Evolutionary conservation across 2,113 vertebrate genomes (phyloP).

Genomic region (Jacana jacana): DNA sequence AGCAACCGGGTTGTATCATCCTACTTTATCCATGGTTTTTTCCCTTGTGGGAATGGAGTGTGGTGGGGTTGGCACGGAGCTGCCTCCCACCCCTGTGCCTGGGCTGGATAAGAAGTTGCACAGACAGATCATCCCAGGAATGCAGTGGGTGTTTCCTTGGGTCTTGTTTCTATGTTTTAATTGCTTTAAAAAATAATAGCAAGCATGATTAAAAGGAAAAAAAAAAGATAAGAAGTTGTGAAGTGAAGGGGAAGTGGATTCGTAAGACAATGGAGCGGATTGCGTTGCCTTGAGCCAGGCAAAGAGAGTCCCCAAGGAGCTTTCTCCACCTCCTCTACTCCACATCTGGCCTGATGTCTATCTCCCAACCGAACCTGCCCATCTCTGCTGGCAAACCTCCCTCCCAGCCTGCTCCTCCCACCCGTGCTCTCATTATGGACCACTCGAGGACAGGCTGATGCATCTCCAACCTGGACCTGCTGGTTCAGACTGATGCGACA

Average conservation of each 20-base stretch:
- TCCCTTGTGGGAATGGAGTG: slow-evolving; percentile 7
- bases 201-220: background rate
- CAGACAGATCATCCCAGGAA: slow-evolving; percentile 57
- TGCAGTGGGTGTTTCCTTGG: slow-evolving; percentile 55
- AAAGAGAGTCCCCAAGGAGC: background rate
- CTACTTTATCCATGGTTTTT: background rate
- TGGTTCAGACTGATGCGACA: background rate
- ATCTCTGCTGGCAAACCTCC: background rate
- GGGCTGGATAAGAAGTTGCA: too few relatives aligned
- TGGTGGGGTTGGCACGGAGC: slow-evolving; percentile 11
- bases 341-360: background rate
- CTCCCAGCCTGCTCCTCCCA: background rate
- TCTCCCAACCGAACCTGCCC: background rate
- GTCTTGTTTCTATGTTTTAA: slow-evolving; percentile 40
- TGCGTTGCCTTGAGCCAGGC: background rate
- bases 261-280: background rate
- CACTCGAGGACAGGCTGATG: background rate
- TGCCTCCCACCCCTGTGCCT: slow-evolving; percentile 46
- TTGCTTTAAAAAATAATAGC: slow-evolving; percentile 52
- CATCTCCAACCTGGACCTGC: background rate
- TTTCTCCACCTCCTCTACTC: background rate
- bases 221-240: background rate
- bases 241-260: slow-evolving; percentile 30
- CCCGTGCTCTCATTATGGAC: background rate
- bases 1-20: background rate